Evolutionary conservation across 2,113 vertebrate genomes (phyloP).

Genomic region (Nothobranchius furzeri): DNA sequence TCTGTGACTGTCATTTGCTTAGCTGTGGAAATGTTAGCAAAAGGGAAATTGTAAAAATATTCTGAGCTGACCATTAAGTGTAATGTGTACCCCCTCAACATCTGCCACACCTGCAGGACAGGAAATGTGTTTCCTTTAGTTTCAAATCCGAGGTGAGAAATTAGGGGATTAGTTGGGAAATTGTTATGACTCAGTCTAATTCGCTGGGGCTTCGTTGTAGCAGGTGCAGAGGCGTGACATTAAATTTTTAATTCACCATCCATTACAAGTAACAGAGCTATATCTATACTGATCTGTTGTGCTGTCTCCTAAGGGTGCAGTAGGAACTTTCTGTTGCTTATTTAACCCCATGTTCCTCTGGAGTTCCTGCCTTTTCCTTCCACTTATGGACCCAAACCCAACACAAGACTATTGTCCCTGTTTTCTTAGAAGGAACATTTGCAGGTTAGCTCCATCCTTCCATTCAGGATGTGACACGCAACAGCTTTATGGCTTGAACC

Average conservation of each 20-base stretch:
- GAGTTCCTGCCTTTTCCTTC: constrained; percentile 19
- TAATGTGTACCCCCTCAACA: neutral
- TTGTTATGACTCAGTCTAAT: constrained; percentile 59
- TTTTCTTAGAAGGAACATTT: constrained; percentile 40
- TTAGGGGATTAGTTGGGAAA: constrained; percentile 3
- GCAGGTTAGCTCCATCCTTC: constrained; percentile 49
- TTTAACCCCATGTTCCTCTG: constrained; percentile 38
- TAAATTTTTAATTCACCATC: constrained; percentile 49
- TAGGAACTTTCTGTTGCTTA: constrained; percentile 40
- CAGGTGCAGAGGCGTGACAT: constrained; percentile 69
- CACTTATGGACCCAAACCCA: constrained; percentile 59
- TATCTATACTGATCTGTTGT: constrained; percentile 49
- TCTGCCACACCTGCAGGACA: constrained; percentile 41
- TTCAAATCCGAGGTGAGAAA: constrained; percentile 40
- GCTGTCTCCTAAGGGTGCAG: constrained; percentile 50
- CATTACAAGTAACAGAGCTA: constrained; percentile 48
- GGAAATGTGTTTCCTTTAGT: constrained; percentile 18
- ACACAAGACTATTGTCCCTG: constrained; percentile 70
- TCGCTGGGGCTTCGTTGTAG: constrained; percentile 51
- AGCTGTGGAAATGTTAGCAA: constrained; percentile 35
- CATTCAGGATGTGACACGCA: constrained; percentile 72
- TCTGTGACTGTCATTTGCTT: constrained; percentile 64
- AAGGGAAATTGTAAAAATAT: constrained; percentile 44
- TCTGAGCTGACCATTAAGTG: neutral
- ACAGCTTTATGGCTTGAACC: constrained; percentile 71